Evolutionary conservation across 1,140 invertebrate species (phyloP).

Genomic region (Orius laevigatus): DNA sequence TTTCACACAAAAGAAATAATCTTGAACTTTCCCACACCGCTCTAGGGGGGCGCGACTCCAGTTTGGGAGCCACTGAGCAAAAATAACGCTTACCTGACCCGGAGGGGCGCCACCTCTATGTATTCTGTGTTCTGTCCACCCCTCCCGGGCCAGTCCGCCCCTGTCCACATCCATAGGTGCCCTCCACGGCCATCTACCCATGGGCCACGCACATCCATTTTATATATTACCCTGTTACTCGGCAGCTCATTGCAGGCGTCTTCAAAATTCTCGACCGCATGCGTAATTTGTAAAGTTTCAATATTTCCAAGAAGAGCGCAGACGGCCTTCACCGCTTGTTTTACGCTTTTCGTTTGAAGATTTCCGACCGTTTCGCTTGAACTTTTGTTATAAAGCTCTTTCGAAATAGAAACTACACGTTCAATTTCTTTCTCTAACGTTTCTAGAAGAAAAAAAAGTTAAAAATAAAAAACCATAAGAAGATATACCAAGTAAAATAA

Average conservation of each 20-base stretch:
- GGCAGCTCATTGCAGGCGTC: constrained; percentile 35
- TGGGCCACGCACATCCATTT: too few species aligned
- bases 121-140: too few species aligned
- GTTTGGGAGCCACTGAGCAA: too few species aligned
- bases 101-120: too few species aligned
- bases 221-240: constrained; percentile 5
- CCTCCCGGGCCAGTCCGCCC: too few species aligned
- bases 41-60: too few species aligned
- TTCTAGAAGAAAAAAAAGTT: constrained; percentile 31
- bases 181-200: too few species aligned
- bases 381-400: constrained; percentile 31
- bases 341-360: constrained; percentile 43
- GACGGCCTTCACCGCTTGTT: constrained; percentile 83
- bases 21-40: too few species aligned
- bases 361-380: constrained; percentile 28
- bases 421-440: constrained; percentile 68
- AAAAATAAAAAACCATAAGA: constrained; percentile 4
- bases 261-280: constrained; percentile 52
- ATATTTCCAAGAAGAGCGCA: constrained; percentile 73
- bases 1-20: too few species aligned
- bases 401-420: constrained; percentile 45
- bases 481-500: constrained; percentile 58
- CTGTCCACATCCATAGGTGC: too few species aligned
- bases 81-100: too few species aligned
- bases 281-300: constrained; percentile 67